Percentiles rank a stretch among this genome's conserved stretches.
These are phyloP conservation scores for Pentalonia nigronervosa DNA, from an alignment of 1,140 invertebrate genomes.

Conservation along the genomic window DNA sequence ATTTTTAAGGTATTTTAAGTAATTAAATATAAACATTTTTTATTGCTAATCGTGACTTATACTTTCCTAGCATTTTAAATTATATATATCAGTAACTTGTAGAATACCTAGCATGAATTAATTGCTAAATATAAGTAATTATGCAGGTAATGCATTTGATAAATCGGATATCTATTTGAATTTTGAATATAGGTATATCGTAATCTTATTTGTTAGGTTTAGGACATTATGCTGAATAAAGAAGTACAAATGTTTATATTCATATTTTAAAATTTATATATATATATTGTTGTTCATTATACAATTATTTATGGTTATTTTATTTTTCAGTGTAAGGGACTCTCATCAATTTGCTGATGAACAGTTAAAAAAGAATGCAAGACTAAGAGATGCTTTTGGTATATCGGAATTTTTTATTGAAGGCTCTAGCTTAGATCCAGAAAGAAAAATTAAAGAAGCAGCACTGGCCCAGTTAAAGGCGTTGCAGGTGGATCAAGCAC, in stretches of 20 bases:
- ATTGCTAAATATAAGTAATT: neutral
- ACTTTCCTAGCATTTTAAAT: neutral
- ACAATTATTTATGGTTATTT: constrained; percentile 54
- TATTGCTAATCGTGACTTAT: neutral
- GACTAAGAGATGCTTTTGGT: constrained; percentile 90
- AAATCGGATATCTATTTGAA: neutral
- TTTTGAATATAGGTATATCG: neutral
- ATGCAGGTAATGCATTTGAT: neutral
- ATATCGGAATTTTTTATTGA: constrained; percentile 93
- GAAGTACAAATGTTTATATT: neutral
- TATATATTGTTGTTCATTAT: neutral
- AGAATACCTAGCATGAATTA: neutral
- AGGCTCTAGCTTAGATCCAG: constrained; percentile 90
- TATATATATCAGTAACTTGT: neutral
- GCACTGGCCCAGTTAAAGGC: constrained; percentile 66
- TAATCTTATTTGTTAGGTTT: neutral
- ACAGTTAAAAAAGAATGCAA: constrained; percentile 94
- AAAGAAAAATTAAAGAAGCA: constrained; percentile 81
- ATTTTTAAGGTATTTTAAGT: constrained; percentile 26
- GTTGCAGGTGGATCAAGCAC: constrained; percentile 65
- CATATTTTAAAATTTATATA: neutral
- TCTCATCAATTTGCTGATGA: constrained; percentile 95
- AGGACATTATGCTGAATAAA: neutral
- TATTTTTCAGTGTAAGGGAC: constrained; percentile 81
- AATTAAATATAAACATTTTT: neutral